Evolutionary conservation across 2,797 vertebrate species (phyloP), one percentile per base, ranked within the genome.

Genomic region (Coracias cyanogaster): DNA sequence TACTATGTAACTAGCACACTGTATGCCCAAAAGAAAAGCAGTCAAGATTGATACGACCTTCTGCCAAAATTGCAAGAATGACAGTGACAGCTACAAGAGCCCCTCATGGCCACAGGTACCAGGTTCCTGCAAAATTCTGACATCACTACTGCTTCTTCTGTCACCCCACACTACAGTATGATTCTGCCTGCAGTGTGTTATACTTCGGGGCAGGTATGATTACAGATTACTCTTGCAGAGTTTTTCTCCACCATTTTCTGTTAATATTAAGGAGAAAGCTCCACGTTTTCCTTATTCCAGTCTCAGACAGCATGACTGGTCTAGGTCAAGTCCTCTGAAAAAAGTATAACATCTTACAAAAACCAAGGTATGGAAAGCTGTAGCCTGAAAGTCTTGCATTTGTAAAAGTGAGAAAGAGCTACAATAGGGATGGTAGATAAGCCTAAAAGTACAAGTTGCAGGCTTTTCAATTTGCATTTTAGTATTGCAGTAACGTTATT

Each of bases 1-100:
- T 52, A 28, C 54, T 51, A 3, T 6, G 37, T 61, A 94, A 88
- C 71, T 66, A 85, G 69, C 82, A 80, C 55, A 66, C 51, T 62
- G 7, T 35, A 35, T 73, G 67, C 51, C 94, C 86, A 77, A 49
- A 70, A 89, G 79, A 92, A 92, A 94, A 86, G 24, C 64, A 77
- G 64, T 46, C 55, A 77, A 66, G 64, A 86, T 5, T 64, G 35
- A 31, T 51, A 24, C 4, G 9, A 33, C 18, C 39, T 82, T 77
- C 43, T 85, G 39, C 49, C 67, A 79, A 58, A 79, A 76, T 7
- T 54, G 33, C 60, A 72, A 61, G 72, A 82, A 65, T 20, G 49
- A 88, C 41, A 52, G 41, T 69, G 80, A 69, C 37, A 84, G 67
- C 85, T 74, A 10, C 54, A 71, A 28, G 70, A 76, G 49, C 43